A percentile compares a stretch with the other conserved stretches of the same genome.
Conservation (phyloP, 2,797 vertebrate genomes). For the Catamblyrhynchus diadema region DNA sequence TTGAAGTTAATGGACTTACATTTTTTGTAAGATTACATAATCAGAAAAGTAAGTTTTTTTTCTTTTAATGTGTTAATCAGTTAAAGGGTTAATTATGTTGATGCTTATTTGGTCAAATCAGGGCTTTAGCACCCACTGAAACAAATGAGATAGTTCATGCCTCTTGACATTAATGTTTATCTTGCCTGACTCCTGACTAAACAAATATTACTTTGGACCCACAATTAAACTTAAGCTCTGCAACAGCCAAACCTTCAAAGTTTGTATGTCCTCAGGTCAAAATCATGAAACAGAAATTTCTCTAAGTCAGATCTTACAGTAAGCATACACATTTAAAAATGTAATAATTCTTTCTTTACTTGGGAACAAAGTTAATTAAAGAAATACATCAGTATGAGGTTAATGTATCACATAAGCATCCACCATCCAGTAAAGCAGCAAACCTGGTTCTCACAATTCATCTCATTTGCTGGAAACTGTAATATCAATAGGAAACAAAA, state of each 20-base stretch:
- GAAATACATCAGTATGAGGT: background rate
- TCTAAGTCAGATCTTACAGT: background rate
- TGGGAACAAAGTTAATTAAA: background rate
- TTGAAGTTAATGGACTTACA: background rate
- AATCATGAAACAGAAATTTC: background rate
- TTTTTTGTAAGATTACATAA: background rate
- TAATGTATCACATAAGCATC: background rate
- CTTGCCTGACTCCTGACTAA: background rate
- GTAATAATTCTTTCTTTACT: background rate
- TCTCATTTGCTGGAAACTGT: background rate
- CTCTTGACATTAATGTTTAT: background rate
- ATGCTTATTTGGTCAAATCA: background rate
- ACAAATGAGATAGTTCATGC: background rate
- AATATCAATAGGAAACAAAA: slow-evolving; percentile 3
- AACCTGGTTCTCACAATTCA: background rate
- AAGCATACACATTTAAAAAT: background rate
- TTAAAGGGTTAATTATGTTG: background rate
- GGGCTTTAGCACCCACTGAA: background rate
- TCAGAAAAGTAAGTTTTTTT: background rate
- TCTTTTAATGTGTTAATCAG: background rate
- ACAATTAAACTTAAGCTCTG: background rate
- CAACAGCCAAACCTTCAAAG: background rate
- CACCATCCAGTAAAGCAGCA: background rate
- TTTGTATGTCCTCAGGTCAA: background rate
- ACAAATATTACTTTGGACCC: background rate